Percentiles rank a stretch among this genome's conserved stretches.
These are phyloP conservation scores for Mungos mungo DNA, from an alignment of 2,113 vertebrate species.

Conservation along the genomic window DNA sequence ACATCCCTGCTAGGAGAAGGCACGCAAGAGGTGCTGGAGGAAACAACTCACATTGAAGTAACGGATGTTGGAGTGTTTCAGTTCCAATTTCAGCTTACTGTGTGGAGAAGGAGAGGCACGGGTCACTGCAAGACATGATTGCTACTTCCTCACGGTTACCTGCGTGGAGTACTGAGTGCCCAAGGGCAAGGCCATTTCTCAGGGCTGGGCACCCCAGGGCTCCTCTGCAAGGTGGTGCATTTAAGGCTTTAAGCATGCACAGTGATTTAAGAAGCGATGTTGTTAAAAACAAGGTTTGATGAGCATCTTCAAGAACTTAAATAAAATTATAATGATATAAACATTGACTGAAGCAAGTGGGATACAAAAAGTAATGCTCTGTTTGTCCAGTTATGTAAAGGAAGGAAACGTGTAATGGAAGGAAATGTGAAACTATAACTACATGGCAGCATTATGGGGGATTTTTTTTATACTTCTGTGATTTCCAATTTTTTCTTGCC, in stretches of 20 bases:
- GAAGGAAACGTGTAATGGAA: neutral
- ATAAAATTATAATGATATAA: neutral
- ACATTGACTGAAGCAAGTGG: neutral
- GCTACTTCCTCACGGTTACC: neutral
- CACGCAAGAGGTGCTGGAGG: neutral
- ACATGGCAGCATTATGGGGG: neutral
- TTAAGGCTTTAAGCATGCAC: neutral
- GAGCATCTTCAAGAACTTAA: neutral
- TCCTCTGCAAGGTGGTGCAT: neutral
- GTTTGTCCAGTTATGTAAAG: neutral
- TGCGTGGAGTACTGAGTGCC: neutral
- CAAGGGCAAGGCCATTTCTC: neutral
- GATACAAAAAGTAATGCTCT: neutral
- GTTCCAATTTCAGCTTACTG: slow-evolving; percentile 34
- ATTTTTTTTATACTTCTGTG: neutral
- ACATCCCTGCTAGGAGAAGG: neutral
- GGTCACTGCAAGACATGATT: neutral
- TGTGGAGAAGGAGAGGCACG: neutral
- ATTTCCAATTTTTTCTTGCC: neutral
- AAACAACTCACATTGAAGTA: slow-evolving; percentile 23
- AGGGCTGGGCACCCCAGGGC: neutral
- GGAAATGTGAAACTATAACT: neutral
- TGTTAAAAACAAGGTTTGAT: neutral
- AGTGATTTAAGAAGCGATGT: neutral
- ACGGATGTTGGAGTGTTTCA: neutral